Evolutionary conservation across 1,140 invertebrate genomes (phyloP).

Genomic region (Dinothrombium tinctorium): DNA sequence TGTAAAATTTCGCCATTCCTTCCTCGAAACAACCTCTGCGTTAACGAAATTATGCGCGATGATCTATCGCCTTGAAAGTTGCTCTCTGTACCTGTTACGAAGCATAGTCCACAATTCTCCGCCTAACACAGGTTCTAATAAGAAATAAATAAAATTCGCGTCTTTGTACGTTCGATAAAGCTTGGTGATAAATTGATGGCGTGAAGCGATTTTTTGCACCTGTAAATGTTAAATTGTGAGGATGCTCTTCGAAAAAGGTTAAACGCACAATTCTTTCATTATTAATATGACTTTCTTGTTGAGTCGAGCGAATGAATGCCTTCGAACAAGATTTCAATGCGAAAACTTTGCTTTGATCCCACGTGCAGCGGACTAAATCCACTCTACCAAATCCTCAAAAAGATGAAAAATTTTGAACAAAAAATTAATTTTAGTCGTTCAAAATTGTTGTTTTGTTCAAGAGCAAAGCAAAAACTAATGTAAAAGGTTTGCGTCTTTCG

Average conservation of each 20-base stretch:
- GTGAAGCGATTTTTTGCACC: slow-evolving; percentile 62
- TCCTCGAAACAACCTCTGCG: slow-evolving; percentile 56
- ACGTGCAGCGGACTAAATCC: slow-evolving; percentile 63
- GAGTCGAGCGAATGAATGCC: slow-evolving; percentile 87
- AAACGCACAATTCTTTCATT: slow-evolving; percentile 46
- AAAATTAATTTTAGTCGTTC: not conserved
- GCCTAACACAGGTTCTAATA: slow-evolving; percentile 62
- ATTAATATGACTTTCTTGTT: slow-evolving; percentile 97
- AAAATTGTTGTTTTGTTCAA: too few relatives aligned
- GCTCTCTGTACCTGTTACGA: not conserved
- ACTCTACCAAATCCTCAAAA: slow-evolving; percentile 96
- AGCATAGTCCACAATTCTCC: slow-evolving; percentile 1
- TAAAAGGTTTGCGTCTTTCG: too few relatives aligned
- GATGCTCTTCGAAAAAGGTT: not conserved
- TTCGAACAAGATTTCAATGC: slow-evolving; percentile 98
- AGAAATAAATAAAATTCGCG: slow-evolving; percentile 46
- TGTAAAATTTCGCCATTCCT: slow-evolving; percentile 55
- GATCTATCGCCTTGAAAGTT: not conserved
- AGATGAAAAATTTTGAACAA: not conserved
- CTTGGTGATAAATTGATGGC: slow-evolving; percentile 90
- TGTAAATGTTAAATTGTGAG: not conserved
- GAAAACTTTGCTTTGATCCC: slow-evolving; percentile 53
- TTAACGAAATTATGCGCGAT: not conserved
- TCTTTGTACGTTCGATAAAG: slow-evolving; percentile 69
- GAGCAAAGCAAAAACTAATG: too few relatives aligned